Base-by-base conservation (phyloP, 2,888 invertebrate genomes). In the Drosophila stalkeri region DNA sequence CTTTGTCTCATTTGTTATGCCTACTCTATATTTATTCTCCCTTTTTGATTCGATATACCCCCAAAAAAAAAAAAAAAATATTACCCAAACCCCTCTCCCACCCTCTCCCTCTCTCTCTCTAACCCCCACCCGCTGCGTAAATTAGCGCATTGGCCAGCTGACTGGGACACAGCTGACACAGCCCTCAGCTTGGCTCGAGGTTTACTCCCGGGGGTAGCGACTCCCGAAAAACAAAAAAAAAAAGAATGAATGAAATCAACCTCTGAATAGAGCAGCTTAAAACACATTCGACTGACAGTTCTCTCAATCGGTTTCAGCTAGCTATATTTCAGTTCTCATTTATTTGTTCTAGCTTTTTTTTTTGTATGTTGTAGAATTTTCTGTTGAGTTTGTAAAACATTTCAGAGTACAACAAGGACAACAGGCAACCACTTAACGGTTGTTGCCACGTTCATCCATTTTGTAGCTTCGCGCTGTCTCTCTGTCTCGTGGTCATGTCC, bases 361-460 rank as follows among this genome's bases (percentile, higher is more conserved):
- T 20, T 37, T 35, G 5, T 64, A 44, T 47, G 20, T 18, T 39
- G 43, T 63, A 62, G 18, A 52, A 56, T 86, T 80, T 80, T 77
- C 71, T 66, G 78, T 83, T 71, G 86, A 83, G 86, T 89, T 89
- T 89, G 85, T 89, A 87, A 84, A 85, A 81, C 89, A 85, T 89
- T 85, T 87, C 73, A 81, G 87, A 80, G 73, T 71, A 86, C 86
- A 87, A 79, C 74, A 82, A 88, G 80, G 75, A 80, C 90, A 90
- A 86, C 88, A 82, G 74, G 81, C 87, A 89, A 89, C 81, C 90
- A 87, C 89, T 89, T 85, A 89, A 89, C 89, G 85, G 66, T 89
- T 89, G 85, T 87, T 85, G 90, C 89, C 85, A 84, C 89, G 75
- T 83, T 84, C 87, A 83, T 81, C 75, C 77, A 74, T 86, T 89